Base-by-base conservation (phyloP, 2,797 vertebrate genomes). In the Leptodactylus fallax region DNA sequence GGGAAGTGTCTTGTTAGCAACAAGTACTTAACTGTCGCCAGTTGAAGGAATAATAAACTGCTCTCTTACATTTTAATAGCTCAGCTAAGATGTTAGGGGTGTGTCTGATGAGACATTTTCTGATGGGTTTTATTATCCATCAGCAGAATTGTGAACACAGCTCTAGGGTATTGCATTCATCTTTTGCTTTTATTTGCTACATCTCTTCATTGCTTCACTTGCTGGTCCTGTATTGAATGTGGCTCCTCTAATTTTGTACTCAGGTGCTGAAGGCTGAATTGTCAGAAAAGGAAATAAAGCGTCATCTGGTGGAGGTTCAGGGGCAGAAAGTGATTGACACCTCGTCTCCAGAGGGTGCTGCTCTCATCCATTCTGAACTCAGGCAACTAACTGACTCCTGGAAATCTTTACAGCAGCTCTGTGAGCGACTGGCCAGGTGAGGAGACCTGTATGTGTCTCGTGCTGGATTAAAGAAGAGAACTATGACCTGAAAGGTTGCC, bases 261-360 rank as follows among this genome's bases (percentile, higher is more conserved):
- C 92, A 99, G 98, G 95, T 87, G 91, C 93, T 95, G 23, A 92
- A 96, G 72, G 95, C 92, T 14, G 97, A 97, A 86, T 95, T 98
- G 90, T 95, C 96, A 0, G 96, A 96, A 92, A 98, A 96, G 91
- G 97, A 99, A 92, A 92, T 96, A 36, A 95, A 96, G 89, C 93
- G 97, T 87, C 93, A 96, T 67, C 93, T 96, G 90, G 92, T 95
- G 1, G 95, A 97, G 84, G 93, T 92, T 0, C 95, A 93, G 74
- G 96, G 96, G 87, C 94, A 93, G 58, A 74, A 86, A 21, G 96
- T 98, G 84, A 92, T 97, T 92, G 90, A 93, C 79, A 94, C 89
- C 85, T 97, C 97, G 6, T 97, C 97, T 1, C 92, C 92, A 17
- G 96, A 97, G 17, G 98, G 97, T 45, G 91, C 85, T n/a, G 93